Base-by-base conservation (phyloP, 2,797 vertebrate genomes). In the Aeoliscus strigatus region DNA sequence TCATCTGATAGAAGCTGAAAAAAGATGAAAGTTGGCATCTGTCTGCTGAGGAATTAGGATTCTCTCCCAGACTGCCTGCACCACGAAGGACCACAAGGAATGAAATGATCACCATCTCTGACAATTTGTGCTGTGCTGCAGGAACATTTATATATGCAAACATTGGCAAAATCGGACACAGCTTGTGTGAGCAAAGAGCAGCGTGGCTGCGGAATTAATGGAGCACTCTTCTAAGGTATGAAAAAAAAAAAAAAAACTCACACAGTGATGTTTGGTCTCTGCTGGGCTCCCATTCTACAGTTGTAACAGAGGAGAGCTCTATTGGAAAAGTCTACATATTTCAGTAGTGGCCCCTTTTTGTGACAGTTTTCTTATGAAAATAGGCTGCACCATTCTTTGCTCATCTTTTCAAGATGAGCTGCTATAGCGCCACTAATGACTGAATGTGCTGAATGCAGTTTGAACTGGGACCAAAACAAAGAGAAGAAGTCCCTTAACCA, bases 11-110 rank as follows among this genome's bases (percentile, higher is more conserved):
- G 48, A 59, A 64, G 53, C 55, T 63, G 55, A 68, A 73, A 66
- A 50, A 44, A 38, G 56, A 80, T 61, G 45, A 62, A 67, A 67
- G 60, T 56, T 80, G 77, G 73, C 73, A 73, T 78, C 49, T 57
- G 55, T 58, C 61, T 73, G 59, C 60, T 48, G 66, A 38, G 9
- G 39, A 76, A 78, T 77, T 54, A 15, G 39, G 52, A 65, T 58
- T 68, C 39, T 43, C 15, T 23, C 36, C 36, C 12, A 6, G 35
- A 28, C 18, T 12, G 29, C 35, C 41, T 1, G 9, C n/a, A n/a
- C n/a, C n/a, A n/a, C n/a, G n/a, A n/a, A n/a, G 23, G 42, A 51
- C 1, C 8, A 27, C 4, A 1, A 29, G 30, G 48, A 66, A 63
- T 50, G 30, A 74, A 69, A 74, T n/a, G 15, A 55, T 62, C 46